These are phyloP conservation scores for Numenius arquata DNA, from an alignment of 2,113 vertebrate genomes.

Conservation along the genomic window DNA sequence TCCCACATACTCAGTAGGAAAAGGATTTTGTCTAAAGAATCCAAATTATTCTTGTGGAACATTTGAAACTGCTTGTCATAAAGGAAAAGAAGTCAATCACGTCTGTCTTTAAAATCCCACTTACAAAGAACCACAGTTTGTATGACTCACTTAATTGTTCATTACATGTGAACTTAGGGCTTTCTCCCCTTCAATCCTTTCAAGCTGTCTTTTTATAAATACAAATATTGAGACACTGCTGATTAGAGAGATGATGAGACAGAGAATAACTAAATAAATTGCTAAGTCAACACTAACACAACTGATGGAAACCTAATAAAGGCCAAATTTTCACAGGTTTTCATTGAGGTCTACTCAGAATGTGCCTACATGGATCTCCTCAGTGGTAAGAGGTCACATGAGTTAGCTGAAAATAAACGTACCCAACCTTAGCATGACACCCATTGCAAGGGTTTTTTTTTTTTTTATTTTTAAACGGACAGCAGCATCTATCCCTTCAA, in stretches of 20 bases:
- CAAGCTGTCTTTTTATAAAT: constrained; percentile 71
- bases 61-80: constrained; percentile 49
- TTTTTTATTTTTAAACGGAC: not conserved
- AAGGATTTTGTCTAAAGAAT: not conserved
- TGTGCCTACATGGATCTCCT: not conserved
- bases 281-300: constrained; percentile 62
- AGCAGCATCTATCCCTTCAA: not conserved
- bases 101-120: constrained; percentile 52
- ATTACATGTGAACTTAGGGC: constrained; percentile 51
- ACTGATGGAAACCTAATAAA: constrained; percentile 31
- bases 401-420: not conserved
- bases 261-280: constrained; percentile 67
- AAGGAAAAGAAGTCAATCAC: constrained; percentile 44
- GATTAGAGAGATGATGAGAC: constrained; percentile 65
- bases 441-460: not conserved
- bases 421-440: not conserved
- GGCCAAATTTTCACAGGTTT: not conserved
- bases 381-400: not conserved
- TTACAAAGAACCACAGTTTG: constrained; percentile 61
- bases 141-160: constrained; percentile 75
- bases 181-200: constrained; percentile 67
- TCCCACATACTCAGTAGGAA: not conserved
- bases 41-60: constrained; percentile 2
- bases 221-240: constrained; percentile 78
- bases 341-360: not conserved